phyloP scores from a whole-genome alignment of 2,113 vertebrate species.

The Nothoprocta pentlandii region DNA sequence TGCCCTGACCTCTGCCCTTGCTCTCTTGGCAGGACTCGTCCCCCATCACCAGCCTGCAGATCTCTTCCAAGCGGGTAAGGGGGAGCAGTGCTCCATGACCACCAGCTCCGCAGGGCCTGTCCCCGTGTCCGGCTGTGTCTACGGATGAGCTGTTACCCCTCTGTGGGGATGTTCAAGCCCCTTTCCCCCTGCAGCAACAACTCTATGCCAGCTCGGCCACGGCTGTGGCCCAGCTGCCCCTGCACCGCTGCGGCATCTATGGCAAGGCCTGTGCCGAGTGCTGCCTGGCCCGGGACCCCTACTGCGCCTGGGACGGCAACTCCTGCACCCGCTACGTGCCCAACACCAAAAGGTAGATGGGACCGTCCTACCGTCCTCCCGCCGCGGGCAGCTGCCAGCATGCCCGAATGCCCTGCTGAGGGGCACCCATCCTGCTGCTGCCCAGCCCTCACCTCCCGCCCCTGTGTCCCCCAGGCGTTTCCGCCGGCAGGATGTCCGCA shows the following conservation, averaged over 20 bases:
- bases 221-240: slow-evolving; percentile 89
- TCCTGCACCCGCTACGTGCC: slow-evolving; percentile 92
- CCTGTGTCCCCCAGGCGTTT: slow-evolving; percentile 82
- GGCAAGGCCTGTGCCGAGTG: slow-evolving; percentile 96
- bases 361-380: accelerated
- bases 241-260: slow-evolving; percentile 92
- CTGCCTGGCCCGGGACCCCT: slow-evolving; percentile 96
- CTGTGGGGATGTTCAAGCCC: background rate
- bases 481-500: slow-evolving; percentile 93
- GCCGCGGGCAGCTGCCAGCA: background rate
- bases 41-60: slow-evolving; percentile 90
- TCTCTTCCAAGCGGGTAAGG: slow-evolving; percentile 85
- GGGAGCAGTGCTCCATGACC: background rate
- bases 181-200: slow-evolving; percentile 86
- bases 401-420: accelerated
- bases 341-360: slow-evolving; percentile 89
- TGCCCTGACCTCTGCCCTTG: background rate
- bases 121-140: accelerated
- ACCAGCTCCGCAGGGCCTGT: background rate
- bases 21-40: slow-evolving; percentile 83
- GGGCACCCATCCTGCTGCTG: accelerated
- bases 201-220: slow-evolving; percentile 88
- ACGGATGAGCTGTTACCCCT: accelerated
- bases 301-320: slow-evolving; percentile 96
- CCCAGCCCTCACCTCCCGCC: background rate